Percentiles rank a stretch among this genome's conserved stretches.
phyloP scores from a whole-genome alignment of 2,113 vertebrate genomes.

The Cochlearius cochlearius region DNA sequence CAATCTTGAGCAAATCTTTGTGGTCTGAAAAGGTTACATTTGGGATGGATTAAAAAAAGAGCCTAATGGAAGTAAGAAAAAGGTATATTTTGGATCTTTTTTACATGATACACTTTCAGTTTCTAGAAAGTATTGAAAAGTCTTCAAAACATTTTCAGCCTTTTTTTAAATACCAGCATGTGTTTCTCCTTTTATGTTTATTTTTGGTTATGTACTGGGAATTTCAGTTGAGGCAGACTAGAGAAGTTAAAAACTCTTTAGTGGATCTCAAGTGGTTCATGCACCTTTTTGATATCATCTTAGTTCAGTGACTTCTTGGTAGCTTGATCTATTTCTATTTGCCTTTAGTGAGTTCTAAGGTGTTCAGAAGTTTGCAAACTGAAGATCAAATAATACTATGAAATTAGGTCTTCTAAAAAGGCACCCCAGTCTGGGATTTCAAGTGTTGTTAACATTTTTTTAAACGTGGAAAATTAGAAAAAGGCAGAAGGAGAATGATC shows the following conservation, averaged over 20 bases:
- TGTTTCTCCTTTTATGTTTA: not conserved
- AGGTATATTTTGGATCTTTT: not conserved
- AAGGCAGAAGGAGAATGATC: not conserved
- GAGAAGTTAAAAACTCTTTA: not conserved
- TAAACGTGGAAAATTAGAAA: not conserved
- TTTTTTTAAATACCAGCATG: not conserved
- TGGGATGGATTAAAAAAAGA: not conserved
- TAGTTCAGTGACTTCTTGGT: not conserved
- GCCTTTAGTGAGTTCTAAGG: not conserved
- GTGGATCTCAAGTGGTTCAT: not conserved
- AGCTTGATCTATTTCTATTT: not conserved
- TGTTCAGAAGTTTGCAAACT: not conserved
- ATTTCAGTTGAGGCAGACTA: not conserved
- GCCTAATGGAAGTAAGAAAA: not conserved
- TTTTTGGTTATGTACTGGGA: slow-evolving; percentile 4
- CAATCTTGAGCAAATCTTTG: not conserved
- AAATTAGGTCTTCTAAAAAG: not conserved
- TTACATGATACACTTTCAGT: not conserved
- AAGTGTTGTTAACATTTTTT: not conserved
- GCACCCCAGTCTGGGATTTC: not conserved
- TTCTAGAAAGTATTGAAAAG: not conserved
- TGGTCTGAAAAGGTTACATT: not conserved
- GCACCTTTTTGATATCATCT: not conserved
- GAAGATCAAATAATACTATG: not conserved
- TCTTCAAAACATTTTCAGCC: not conserved